Base-by-base conservation (phyloP, 2,888 invertebrate species). In the Vanessa cardui region DNA sequence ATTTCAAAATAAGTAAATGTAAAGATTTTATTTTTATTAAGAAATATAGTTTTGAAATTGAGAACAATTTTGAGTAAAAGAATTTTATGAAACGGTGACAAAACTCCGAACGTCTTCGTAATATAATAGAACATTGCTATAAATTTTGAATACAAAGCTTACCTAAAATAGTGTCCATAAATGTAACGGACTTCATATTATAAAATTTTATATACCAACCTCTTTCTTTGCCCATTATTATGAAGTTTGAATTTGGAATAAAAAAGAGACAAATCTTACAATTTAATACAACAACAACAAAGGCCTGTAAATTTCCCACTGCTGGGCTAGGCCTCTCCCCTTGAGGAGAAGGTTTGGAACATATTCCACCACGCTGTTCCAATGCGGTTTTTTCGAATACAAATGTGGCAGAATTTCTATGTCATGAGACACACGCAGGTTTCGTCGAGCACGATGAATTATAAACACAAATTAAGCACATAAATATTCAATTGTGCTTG, bases 141-240 rank as follows among this genome's bases (percentile, higher is more conserved):
- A 56, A 56, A 56, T 56, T 56, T 56, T 39, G 9, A 33, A 33
- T 56, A 56, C 56, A 56, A 56, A 56, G 56, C 56, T 56, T 39
- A 56, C 56, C 56, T 56, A 56, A 56, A 39, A 56, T 56, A 56
- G 39, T 56, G 39, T 39, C 56, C 56, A 56, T 56, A 56, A 56
- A 56, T 39, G 56, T 39, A 56, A 56, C 56, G 33, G 39, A 56
- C 20, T 26, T 18, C 56, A 15, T 31, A 59, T 49, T 26, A n/a
- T 56, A 49, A 52, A 52, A 58, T 58, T 21, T 39, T 58, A 20
- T 46, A 45, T n/a, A 49, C 47, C 31, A 58, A n/a, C n/a, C 21
- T 52, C 12, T 56, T 39, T 39, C 18, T n/a, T 45, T 39, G 50
- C 59, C 6, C 18, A 52, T 50, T 21, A 49, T 64, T 64, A 33